These are phyloP conservation scores for Stenopsyche tienmushanensis DNA, from an alignment of 1,140 invertebrate species.

Conservation along the genomic window DNA sequence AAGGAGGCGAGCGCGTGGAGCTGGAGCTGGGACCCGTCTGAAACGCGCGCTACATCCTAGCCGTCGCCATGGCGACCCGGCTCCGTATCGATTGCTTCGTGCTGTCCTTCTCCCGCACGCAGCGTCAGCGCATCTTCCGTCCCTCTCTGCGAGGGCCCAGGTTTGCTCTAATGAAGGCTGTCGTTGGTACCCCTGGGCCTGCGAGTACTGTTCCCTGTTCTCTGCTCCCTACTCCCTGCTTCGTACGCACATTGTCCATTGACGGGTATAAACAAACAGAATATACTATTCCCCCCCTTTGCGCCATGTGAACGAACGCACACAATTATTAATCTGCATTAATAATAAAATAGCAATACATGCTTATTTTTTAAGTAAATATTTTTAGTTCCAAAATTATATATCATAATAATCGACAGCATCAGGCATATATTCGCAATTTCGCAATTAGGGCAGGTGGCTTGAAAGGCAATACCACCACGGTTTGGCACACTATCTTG, in stretches of 20 bases:
- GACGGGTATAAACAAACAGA: conserved; percentile 9
- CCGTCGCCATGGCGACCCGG: conserved; percentile 2
- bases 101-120: not conserved
- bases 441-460: too few relatives aligned
- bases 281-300: not conserved
- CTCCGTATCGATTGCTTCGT: not conserved
- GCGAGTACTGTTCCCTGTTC: too few relatives aligned
- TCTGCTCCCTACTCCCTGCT: not conserved
- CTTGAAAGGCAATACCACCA: too few relatives aligned
- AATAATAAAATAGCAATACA: too few relatives aligned
- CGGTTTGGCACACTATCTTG: too few relatives aligned
- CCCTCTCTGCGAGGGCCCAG: not conserved
- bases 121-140: not conserved
- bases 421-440: too few relatives aligned
- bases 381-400: too few relatives aligned
- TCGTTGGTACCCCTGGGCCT: too few relatives aligned
- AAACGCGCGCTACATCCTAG: conserved; percentile 3
- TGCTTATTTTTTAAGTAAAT: too few relatives aligned
- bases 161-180: not conserved
- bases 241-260: conserved; percentile 3
- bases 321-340: too few relatives aligned
- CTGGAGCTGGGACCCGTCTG: not conserved
- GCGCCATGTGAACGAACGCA: too few relatives aligned
- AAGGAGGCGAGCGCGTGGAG: not conserved
- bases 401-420: too few relatives aligned